Conservation (phyloP, 2,113 vertebrate species). For the Alosa alosa region DNA sequence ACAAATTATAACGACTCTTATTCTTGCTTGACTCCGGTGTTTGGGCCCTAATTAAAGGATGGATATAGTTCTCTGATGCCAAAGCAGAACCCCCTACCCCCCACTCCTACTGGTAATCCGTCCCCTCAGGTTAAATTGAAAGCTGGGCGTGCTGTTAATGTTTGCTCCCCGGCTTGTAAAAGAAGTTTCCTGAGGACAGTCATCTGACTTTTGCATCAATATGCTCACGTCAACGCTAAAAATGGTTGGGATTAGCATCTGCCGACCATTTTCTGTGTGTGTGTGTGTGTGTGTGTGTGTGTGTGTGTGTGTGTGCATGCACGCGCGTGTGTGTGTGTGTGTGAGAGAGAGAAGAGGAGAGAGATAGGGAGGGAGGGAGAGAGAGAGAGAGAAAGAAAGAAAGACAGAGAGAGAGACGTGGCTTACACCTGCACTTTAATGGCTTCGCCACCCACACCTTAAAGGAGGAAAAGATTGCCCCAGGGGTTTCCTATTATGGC, state of each 20-base stretch:
- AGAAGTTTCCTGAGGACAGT: not conserved
- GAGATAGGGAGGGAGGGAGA: not conserved
- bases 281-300: not conserved
- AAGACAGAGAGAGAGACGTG: not conserved
- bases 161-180: not conserved
- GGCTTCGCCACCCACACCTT: not conserved
- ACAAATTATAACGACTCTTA: too few relatives aligned
- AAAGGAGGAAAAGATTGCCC: not conserved
- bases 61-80: not conserved
- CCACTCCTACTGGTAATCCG: not conserved
- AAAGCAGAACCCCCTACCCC: not conserved
- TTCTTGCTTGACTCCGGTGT: too few relatives aligned
- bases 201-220: conserved; percentile 7
- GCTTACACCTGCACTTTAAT: not conserved
- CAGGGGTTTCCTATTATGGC: not conserved
- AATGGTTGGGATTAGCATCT: not conserved
- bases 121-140: not conserved
- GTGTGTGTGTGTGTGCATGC: not conserved
- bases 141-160: not conserved
- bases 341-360: not conserved
- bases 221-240: not conserved
- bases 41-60: not conserved
- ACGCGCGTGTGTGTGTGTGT: too few relatives aligned
- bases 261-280: not conserved
- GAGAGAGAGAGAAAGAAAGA: not conserved